Conservation (phyloP, 2,113 vertebrate species). For the Vombatus ursinus region DNA sequence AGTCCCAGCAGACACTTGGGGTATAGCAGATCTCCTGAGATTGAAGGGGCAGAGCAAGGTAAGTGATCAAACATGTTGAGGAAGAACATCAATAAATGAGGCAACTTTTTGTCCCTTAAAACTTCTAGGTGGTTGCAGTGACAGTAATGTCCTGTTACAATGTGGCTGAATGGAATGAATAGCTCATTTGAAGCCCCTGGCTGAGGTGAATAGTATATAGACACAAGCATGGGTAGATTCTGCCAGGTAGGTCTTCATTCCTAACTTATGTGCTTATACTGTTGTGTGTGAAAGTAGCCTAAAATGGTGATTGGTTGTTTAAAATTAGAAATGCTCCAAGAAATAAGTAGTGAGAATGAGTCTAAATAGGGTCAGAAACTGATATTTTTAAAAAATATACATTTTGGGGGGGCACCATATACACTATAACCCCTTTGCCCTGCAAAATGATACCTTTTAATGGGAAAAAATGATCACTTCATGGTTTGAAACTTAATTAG, state of each 20-base stretch:
- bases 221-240: background rate
- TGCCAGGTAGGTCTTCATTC: background rate
- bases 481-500: background rate
- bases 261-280: background rate
- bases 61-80: background rate
- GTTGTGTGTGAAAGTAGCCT: background rate
- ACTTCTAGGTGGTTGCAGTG: background rate
- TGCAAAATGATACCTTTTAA: background rate
- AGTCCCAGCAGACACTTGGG: background rate
- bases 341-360: background rate
- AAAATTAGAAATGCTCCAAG: background rate
- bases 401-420: no score
- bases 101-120: background rate
- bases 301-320: background rate
- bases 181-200: background rate
- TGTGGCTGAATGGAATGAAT: background rate
- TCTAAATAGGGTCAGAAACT: background rate
- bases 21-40: background rate
- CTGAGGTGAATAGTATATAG: background rate
- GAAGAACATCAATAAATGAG: background rate
- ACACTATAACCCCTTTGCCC: background rate
- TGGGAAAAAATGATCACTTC: background rate
- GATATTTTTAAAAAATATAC: background rate
- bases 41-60: background rate
- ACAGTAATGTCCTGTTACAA: background rate